Percentiles rank a stretch among this genome's conserved stretches.
phyloP scores from a whole-genome alignment of 2,797 vertebrate genomes.

The Neoniphon sammara region DNA sequence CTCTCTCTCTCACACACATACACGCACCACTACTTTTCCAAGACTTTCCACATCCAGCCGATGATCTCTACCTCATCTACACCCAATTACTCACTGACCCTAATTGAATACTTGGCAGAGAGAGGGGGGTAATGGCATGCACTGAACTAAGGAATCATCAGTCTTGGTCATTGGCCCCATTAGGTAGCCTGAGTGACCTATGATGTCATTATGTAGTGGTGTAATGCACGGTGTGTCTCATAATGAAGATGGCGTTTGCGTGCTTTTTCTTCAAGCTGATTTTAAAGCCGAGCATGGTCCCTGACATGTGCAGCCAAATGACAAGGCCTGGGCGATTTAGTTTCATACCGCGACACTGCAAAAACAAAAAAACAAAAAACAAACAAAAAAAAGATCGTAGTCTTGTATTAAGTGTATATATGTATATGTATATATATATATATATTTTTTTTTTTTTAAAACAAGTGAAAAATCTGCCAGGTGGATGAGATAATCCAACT shows the following conservation, averaged over 20 bases:
- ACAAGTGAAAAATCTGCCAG: too few species aligned
- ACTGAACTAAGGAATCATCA: slow-evolving; percentile 62
- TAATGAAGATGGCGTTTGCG: slow-evolving; percentile 17
- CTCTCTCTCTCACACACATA: slow-evolving; percentile 22
- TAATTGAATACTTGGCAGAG: slow-evolving; percentile 83
- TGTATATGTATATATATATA: too few species aligned
- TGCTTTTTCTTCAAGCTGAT: slow-evolving; percentile 8
- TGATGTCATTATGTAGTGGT: slow-evolving; percentile 71
- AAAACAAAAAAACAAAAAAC: too few species aligned
- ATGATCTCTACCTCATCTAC: slow-evolving; percentile 73
- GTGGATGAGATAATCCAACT: too few species aligned
- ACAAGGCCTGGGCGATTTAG: not conserved
- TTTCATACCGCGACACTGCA: not conserved
- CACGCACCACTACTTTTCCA: slow-evolving; percentile 50
- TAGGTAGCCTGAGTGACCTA: slow-evolving; percentile 67
- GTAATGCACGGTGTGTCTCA: slow-evolving; percentile 52
- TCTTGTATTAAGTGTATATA: too few species aligned
- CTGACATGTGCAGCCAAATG: not conserved
- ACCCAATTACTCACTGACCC: slow-evolving; percentile 76
- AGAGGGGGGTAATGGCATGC: slow-evolving; percentile 55
- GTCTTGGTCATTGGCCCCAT: slow-evolving; percentile 72
- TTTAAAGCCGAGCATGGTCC: not conserved
- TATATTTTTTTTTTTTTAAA: too few species aligned
- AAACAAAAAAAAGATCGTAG: too few species aligned
- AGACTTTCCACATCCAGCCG: slow-evolving; percentile 70